phyloP scores from a whole-genome alignment of 2,797 vertebrate genomes.

The Sebastes hubbsi region DNA sequence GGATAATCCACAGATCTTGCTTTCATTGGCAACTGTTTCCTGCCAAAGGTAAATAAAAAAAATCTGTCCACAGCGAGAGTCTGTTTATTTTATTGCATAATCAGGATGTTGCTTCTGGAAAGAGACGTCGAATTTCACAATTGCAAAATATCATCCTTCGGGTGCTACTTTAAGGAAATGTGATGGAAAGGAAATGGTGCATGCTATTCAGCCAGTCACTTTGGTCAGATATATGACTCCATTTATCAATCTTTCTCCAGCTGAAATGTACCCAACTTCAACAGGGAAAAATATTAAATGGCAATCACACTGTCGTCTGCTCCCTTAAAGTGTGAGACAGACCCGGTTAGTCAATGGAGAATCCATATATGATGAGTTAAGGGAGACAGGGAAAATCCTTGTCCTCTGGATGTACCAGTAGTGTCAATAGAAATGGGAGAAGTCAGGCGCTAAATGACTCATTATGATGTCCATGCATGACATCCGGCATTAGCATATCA shows the following conservation, averaged over 20 bases:
- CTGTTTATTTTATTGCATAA: neutral
- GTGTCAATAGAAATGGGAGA: conserved; percentile 74
- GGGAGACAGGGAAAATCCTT: conserved; percentile 51
- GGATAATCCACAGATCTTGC: neutral
- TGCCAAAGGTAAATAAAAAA: neutral
- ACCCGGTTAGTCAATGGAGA: conserved; percentile 24
- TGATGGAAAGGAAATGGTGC: conserved; percentile 13
- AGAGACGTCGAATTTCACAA: neutral
- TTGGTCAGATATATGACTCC: neutral
- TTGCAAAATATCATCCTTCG: neutral
- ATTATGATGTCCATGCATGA: conserved; percentile 78
- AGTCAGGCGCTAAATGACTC: conserved; percentile 78
- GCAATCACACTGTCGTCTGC: neutral
- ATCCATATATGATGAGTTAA: conserved; percentile 41
- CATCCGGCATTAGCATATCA: conserved; percentile 77
- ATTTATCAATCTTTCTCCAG: neutral
- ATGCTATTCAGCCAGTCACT: neutral
- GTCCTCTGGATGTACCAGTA: conserved; percentile 69
- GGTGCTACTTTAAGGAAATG: neutral
- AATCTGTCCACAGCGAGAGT: neutral
- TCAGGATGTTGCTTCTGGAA: neutral
- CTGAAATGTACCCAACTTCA: neutral
- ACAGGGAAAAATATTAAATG: neutral
- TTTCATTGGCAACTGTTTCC: neutral
- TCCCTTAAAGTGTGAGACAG: neutral